A percentile compares a stretch with the other conserved stretches of the same genome.
Conservation (phyloP, 2,113 vertebrate genomes). For the Pantherophis guttatus region DNA sequence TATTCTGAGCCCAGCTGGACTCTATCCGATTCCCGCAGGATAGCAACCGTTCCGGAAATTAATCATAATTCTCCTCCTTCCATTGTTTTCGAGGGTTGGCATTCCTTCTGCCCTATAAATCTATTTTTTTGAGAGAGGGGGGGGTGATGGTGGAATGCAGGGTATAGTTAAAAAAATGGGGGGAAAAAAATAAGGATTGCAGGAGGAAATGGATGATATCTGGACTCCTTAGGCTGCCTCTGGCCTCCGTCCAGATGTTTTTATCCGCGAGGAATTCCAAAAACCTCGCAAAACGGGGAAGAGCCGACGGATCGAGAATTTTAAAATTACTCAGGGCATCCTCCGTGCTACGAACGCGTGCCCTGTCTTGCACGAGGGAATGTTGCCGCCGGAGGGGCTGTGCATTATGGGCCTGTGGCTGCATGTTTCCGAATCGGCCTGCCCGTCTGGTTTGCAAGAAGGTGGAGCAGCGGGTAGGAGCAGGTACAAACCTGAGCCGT, state of each 20-base stretch:
- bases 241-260: not conserved
- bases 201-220: not conserved
- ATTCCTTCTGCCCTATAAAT: not conserved
- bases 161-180: not conserved
- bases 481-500: not conserved
- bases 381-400: not conserved
- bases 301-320: not conserved
- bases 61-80: not conserved
- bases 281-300: not conserved
- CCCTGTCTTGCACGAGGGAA: not conserved
- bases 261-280: not conserved
- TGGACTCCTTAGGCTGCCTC: not conserved
- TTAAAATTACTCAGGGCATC: not conserved
- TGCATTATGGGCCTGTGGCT: not conserved
- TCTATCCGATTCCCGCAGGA: no score
- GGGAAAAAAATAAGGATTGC: not conserved
- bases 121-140: fast-evolving
- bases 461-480: not conserved
- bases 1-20: no score
- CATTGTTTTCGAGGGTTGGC: not conserved
- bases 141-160: no score
- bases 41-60: not conserved
- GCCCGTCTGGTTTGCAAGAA: not conserved
- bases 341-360: not conserved
- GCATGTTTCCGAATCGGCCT: not conserved